These are phyloP conservation scores for Andrena bicolor DNA, from an alignment of 2,888 invertebrate species.

Conservation along the genomic window DNA sequence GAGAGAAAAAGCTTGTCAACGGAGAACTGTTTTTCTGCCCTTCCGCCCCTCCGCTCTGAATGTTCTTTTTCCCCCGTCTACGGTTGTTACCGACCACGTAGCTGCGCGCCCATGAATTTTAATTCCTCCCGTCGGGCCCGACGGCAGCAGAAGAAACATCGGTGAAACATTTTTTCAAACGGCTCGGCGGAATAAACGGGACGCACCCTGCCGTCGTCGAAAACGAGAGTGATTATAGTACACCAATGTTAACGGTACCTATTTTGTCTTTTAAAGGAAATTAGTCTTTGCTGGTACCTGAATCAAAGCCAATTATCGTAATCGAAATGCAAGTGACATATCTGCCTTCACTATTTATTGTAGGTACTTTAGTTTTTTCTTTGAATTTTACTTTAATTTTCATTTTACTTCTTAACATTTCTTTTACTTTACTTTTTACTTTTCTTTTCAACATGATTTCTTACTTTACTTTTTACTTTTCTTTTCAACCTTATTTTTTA, in stretches of 20 bases:
- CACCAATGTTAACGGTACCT: not conserved
- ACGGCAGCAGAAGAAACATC: constrained; percentile 51
- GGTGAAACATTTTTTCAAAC: constrained; percentile 71
- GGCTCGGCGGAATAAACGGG: constrained; percentile 72
- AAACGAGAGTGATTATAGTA: constrained; percentile 46
- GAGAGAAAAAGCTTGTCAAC: constrained; percentile 28
- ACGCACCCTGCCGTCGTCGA: constrained; percentile 73
- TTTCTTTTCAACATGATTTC: no score
- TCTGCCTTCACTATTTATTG: no score
- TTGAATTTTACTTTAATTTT: no score
- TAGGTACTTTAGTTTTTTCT: no score
- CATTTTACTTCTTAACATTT: no score
- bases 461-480: no score
- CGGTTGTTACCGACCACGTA: constrained; percentile 59
- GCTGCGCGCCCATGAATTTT: constrained; percentile 65
- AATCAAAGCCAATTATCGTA: no score
- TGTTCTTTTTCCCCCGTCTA: constrained; percentile 37
- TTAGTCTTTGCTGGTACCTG: no score
- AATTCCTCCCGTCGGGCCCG: constrained; percentile 58
- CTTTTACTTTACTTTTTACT: no score
- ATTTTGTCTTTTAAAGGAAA: no score
- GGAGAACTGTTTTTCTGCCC: constrained; percentile 50
- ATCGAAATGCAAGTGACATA: no score
- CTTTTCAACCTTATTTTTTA: no score
- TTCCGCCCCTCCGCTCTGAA: constrained; percentile 14